phyloP scores from a whole-genome alignment of 2,113 vertebrate genomes.

The Labeo rohita region DNA sequence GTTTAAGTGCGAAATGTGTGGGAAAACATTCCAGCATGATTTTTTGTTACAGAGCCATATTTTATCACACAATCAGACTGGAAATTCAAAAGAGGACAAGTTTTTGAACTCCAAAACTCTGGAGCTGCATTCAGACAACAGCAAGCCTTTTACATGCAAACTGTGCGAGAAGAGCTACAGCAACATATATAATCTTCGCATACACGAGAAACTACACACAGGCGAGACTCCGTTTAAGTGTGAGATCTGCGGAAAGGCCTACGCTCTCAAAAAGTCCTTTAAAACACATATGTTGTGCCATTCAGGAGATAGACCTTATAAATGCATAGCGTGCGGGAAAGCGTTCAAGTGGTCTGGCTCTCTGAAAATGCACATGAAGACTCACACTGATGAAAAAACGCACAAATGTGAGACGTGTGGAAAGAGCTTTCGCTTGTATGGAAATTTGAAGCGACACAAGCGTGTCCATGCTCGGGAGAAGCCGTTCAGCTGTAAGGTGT shows the following conservation, averaged over 20 bases:
- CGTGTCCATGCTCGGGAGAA: constrained; percentile 68
- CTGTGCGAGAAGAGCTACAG: constrained; percentile 52
- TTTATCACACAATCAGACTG: not conserved
- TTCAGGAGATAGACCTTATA: not conserved
- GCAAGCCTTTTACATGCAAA: not conserved
- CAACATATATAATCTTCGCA: constrained; percentile 44
- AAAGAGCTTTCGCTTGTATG: constrained; percentile 29
- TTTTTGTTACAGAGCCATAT: not conserved
- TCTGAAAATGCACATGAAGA: constrained; percentile 48
- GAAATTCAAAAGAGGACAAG: not conserved
- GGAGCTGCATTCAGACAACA: not conserved
- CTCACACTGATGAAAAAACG: constrained; percentile 49
- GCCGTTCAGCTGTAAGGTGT: constrained; percentile 50
- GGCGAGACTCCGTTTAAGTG: constrained; percentile 48
- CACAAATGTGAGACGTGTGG: constrained; percentile 39
- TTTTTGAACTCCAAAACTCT: not conserved
- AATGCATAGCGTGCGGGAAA: constrained; percentile 61
- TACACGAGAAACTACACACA: constrained; percentile 65
- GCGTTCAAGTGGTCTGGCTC: constrained; percentile 38
- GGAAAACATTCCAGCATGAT: not conserved
- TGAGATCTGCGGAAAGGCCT: not conserved
- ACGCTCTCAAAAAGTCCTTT: not conserved
- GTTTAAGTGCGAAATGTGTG: not conserved
- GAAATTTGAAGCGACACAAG: constrained; percentile 59
- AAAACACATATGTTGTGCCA: not conserved